phyloP scores from a whole-genome alignment of 1,140 invertebrate genomes.

The Brachionus rotundiformis region DNA sequence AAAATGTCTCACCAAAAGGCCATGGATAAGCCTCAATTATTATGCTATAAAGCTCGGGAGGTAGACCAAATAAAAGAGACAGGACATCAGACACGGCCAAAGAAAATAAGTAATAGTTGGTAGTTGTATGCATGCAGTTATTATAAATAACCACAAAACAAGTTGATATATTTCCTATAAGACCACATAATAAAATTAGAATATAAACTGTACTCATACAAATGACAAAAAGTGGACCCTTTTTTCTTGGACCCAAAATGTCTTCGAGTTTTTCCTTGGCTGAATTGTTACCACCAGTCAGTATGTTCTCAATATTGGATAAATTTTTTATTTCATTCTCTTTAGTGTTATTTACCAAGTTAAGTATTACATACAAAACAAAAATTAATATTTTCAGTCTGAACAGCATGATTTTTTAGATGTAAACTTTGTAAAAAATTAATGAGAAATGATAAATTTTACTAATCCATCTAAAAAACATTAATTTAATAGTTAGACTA shows the following conservation, averaged over 20 bases:
- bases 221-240: neutral
- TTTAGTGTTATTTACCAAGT: neutral
- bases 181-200: conserved; percentile 57
- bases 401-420: neutral
- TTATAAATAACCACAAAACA: conserved; percentile 56
- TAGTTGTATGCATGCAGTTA: conserved; percentile 67
- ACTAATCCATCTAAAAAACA: conserved; percentile 8
- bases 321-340: neutral
- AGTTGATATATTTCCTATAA: conserved; percentile 58
- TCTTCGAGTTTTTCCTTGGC: conserved; percentile 15
- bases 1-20: conserved; percentile 81
- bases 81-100: conserved; percentile 88
- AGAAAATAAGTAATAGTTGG: conserved; percentile 87
- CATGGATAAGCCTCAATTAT: conserved; percentile 80
- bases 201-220: conserved; percentile 53
- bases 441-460: neutral
- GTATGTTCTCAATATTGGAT: neutral
- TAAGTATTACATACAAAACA: neutral
- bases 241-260: conserved; percentile 20
- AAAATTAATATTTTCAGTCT: neutral
- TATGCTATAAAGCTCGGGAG: conserved; percentile 81
- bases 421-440: neutral
- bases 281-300: neutral
- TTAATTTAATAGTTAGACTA: conserved; percentile 3
- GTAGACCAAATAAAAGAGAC: conserved; percentile 74